Conservation (phyloP, 2,888 invertebrate species). For the Corythucha ciliata region DNA sequence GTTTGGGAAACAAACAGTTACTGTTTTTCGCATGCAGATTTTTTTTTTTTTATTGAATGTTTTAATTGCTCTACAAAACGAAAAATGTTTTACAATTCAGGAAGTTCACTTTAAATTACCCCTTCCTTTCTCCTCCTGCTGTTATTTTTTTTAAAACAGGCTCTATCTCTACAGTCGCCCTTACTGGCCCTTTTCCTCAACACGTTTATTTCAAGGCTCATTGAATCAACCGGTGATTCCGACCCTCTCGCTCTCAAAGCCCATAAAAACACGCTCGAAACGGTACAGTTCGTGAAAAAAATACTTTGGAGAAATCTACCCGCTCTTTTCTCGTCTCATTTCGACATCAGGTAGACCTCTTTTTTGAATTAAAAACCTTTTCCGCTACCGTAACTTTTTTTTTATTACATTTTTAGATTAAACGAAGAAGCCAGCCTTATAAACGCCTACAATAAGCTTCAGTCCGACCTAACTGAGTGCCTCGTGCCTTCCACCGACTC, state of each 20-base stretch:
- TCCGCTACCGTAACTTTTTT: not conserved
- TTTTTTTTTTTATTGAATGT: too few species aligned
- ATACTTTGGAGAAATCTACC: slow-evolving; percentile 54
- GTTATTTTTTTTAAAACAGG: too few species aligned
- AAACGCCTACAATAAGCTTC: slow-evolving; percentile 6
- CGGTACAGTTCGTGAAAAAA: slow-evolving; percentile 42
- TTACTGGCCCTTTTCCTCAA: slow-evolving; percentile 32
- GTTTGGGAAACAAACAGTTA: too few species aligned
- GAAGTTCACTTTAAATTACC: too few species aligned
- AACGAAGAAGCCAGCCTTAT: slow-evolving; percentile 1
- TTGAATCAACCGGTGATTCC: not conserved
- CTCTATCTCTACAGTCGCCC: slow-evolving; percentile 32
- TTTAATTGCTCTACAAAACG: too few species aligned
- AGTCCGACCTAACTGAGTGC: too few species aligned
- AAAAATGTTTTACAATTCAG: too few species aligned
- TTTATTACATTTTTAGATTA: not conserved
- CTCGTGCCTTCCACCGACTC: too few species aligned
- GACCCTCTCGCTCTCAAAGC: slow-evolving; percentile 22
- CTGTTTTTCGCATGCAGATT: too few species aligned
- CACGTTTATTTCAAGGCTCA: slow-evolving; percentile 17
- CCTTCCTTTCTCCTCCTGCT: too few species aligned
- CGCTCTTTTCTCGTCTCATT: slow-evolving; percentile 42
- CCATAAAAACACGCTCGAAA: slow-evolving; percentile 20
- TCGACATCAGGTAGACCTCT: slow-evolving; percentile 14
- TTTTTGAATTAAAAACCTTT: not conserved